Evolutionary conservation across 2,797 vertebrate species (phyloP).

Genomic region (Crypturellus tataupa): DNA sequence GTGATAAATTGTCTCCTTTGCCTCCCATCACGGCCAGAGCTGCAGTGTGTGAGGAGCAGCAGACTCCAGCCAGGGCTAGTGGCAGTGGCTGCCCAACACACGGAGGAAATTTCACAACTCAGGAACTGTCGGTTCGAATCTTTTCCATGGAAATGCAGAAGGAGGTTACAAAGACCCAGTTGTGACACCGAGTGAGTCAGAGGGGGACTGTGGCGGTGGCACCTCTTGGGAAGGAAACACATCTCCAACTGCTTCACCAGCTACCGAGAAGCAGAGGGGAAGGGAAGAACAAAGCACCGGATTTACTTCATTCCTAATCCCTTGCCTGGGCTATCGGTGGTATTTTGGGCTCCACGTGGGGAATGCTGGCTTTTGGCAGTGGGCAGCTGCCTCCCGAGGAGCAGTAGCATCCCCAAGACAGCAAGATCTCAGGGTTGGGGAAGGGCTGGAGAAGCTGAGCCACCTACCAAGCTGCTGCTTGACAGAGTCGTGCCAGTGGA

Average conservation of each 20-base stretch:
- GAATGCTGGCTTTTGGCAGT: background rate
- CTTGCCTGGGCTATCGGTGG: background rate
- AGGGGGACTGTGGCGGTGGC: background rate
- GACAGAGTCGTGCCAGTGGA: slow-evolving; percentile 88
- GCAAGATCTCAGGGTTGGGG: background rate
- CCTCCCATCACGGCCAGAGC: background rate
- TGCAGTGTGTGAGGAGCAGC: too few species aligned
- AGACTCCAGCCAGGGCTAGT: background rate
- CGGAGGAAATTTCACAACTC: background rate
- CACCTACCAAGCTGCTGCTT: slow-evolving; percentile 91
- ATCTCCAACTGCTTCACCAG: background rate
- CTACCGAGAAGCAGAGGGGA: background rate
- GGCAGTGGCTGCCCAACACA: background rate
- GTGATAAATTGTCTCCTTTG: background rate
- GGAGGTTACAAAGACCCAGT: background rate
- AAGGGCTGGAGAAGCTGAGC: accelerated
- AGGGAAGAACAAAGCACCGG: background rate
- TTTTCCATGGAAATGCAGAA: background rate
- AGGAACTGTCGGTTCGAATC: background rate
- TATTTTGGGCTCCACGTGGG: background rate
- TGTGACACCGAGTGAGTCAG: background rate
- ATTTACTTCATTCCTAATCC: background rate
- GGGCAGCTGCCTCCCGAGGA: background rate
- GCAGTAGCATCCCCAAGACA: background rate
- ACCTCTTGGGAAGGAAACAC: background rate